Percentiles rank a stretch among this genome's conserved stretches.
Conservation (phyloP, 2,888 invertebrate species). For the Ethmia dodecea region DNA sequence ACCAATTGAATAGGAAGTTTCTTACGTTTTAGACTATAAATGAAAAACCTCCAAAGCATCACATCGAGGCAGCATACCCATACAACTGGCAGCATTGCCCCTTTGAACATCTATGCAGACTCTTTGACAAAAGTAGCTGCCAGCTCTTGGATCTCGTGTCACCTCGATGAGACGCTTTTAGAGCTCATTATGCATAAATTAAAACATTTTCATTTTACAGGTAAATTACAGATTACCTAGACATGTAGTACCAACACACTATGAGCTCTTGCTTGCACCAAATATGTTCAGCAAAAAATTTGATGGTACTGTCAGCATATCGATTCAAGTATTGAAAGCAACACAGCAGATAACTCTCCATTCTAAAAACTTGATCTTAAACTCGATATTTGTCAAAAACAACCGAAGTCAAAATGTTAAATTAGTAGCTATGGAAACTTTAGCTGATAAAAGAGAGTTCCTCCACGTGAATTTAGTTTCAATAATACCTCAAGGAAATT, state of each 20-base stretch:
- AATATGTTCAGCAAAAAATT: constrained; percentile 73
- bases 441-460: constrained; percentile 42
- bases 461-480: constrained; percentile 47
- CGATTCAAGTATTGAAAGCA: constrained; percentile 49
- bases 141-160: background rate
- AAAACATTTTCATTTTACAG: background rate
- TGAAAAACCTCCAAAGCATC: no score
- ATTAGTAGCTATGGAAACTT: constrained; percentile 12
- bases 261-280: constrained; percentile 83
- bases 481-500: constrained; percentile 35
- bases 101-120: no score
- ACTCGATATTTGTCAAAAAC: constrained; percentile 28
- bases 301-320: constrained; percentile 77
- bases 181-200: background rate
- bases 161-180: no score
- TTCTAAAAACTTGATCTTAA: constrained; percentile 76
- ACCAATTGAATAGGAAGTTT: no score
- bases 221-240: constrained; percentile 67
- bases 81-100: no score
- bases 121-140: background rate
- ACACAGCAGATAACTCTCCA: constrained; percentile 78
- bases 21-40: no score
- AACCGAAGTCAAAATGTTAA: constrained; percentile 3
- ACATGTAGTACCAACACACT: constrained; percentile 78
- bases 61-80: no score